Base-by-base conservation (phyloP, 23 tunicate genomes). In the Aplidium turbinatum region DNA sequence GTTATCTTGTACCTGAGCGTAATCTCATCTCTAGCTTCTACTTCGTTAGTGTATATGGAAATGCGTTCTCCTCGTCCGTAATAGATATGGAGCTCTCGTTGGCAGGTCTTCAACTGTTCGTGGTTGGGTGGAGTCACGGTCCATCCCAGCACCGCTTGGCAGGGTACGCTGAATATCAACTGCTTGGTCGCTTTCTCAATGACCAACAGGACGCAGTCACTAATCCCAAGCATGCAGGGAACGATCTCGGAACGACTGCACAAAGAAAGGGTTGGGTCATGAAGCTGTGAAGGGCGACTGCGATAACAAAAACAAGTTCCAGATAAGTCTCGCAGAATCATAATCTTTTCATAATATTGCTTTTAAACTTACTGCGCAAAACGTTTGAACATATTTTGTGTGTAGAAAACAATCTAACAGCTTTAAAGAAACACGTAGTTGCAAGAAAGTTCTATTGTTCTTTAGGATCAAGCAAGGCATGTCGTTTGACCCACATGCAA, bases 141-240 rank as follows among this genome's bases (percentile, higher is more conserved):
- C 97, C 97, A 91, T 31, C 97, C 97, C 31, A 91, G 53, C 31
- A 91, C 70, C 13, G 91, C 87, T 38, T 75, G 97, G 73, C 97
- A 91, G 19, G 97, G 97, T 35, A 91, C 84, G 52, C 91, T 84
- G 65, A 91, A 91, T 28, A 91, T 84, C 20, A 84, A 56, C 32
- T 80, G 57, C 26, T 79, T 72, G 20, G 79, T 70, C 26, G 67
- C 32, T 21, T 65, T 61, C 32, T 79, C 92, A 35, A 91, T 61
- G 38, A 91, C 26, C 3, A 63, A 51, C 30, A 91, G 66, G 60
- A 84, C 89, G 55, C 89, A 84, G 47, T 91, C 84, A 68, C 97
- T 91, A 27, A 91, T 74, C 3, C 91, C 86, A 11, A 91, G 58
- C 66, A 84, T 52, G 57, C 97, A 91, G 26, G 68, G 61, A 33